A percentile compares a stretch with the other conserved stretches of the same genome.
These are phyloP conservation scores for Syritta pipiens DNA, from an alignment of 2,888 invertebrate genomes.

Conservation along the genomic window DNA sequence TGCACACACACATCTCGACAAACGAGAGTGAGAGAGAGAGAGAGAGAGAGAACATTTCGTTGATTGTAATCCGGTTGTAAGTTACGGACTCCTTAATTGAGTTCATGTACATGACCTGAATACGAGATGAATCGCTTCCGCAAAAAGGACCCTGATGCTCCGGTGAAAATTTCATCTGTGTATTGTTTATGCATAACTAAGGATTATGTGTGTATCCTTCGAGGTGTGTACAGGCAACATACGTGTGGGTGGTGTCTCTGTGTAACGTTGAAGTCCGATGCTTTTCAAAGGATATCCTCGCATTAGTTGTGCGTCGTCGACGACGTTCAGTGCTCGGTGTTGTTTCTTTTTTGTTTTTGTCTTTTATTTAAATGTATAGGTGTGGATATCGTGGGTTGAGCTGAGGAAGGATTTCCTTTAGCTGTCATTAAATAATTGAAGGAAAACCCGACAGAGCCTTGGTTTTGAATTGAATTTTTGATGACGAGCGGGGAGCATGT, in stretches of 20 bases:
- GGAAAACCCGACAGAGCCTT: not conserved
- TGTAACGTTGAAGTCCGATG: conserved; percentile 11
- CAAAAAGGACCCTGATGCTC: conserved; percentile 33
- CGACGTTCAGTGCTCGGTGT: not conserved
- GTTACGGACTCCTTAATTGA: conserved; percentile 69
- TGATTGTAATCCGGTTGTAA: conserved; percentile 68
- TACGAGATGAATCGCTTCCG: conserved; percentile 51
- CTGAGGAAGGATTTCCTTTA: conserved; percentile 18
- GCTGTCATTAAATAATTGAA: conserved; percentile 45
- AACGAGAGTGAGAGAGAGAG: conserved; percentile 2
- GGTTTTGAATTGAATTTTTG: conserved; percentile 30
- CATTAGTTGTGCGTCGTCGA: not conserved
- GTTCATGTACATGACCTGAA: conserved; percentile 67
- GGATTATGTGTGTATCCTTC: no score
- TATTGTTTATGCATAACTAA: conserved; percentile 63
- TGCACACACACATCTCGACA: conserved; percentile 8
- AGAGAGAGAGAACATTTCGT: conserved; percentile 52
- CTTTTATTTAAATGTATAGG: no score
- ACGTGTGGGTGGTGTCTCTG: not conserved
- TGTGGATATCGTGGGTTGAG: not conserved
- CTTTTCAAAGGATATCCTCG: conserved; percentile 14
- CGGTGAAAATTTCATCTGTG: conserved; percentile 58
- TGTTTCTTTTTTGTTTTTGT: no score
- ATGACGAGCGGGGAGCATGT: not conserved
- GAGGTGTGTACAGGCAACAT: conserved; percentile 25